Conservation (phyloP, 1,140 invertebrate genomes). For the Hyles vespertilio region DNA sequence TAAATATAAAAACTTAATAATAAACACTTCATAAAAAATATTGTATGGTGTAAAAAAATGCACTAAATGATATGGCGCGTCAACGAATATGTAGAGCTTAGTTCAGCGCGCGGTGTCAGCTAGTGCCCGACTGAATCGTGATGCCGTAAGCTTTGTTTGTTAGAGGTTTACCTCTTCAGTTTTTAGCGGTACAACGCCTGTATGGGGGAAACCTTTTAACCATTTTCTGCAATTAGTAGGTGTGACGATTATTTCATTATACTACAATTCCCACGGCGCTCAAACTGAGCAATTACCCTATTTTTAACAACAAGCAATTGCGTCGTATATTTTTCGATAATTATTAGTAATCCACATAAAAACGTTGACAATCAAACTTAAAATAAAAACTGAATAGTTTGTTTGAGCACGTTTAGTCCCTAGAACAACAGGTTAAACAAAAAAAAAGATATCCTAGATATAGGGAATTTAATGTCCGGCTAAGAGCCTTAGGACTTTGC, state of each 20-base stretch:
- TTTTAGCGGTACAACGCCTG: constrained; percentile 50
- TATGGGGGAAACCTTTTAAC: constrained; percentile 7
- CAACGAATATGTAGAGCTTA: not conserved
- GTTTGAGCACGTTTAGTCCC: too few species aligned
- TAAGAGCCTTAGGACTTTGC: too few species aligned
- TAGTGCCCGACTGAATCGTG: constrained; percentile 33
- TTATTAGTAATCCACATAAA: too few species aligned
- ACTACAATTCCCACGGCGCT: not conserved
- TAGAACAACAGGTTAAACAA: too few species aligned
- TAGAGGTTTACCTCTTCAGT: constrained; percentile 49
- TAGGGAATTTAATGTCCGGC: too few species aligned
- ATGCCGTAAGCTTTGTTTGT: constrained; percentile 48
- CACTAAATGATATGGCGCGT: not conserved
- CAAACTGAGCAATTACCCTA: too few species aligned
- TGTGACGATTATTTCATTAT: constrained; percentile 2
- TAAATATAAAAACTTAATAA: not conserved
- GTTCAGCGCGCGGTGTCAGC: constrained; percentile 29
- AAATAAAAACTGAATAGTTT: too few species aligned
- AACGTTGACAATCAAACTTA: too few species aligned
- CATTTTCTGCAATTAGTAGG: constrained; percentile 13
- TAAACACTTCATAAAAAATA: not conserved
- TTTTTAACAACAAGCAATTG: not conserved
- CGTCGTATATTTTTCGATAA: too few species aligned
- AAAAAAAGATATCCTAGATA: too few species aligned
- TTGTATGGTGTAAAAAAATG: not conserved